Evolutionary conservation across 2,797 vertebrate species (phyloP).

Genomic region (Liparis tanakae): DNA sequence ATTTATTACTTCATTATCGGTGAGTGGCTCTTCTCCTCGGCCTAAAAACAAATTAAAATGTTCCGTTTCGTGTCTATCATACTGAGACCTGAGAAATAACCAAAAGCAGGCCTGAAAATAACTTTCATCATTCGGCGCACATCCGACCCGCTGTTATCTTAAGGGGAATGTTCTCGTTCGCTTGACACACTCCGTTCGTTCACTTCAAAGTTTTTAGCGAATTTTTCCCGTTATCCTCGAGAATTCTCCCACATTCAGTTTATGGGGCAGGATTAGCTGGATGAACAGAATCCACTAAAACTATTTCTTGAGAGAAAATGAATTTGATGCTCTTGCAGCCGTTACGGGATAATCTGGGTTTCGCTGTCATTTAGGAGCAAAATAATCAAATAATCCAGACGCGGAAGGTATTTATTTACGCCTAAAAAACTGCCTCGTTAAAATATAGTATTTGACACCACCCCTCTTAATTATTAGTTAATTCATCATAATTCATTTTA

Average conservation of each 20-base stretch:
- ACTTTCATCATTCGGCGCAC: background rate
- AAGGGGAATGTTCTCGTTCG: background rate
- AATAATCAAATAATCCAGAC: background rate
- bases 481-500: too few relatives aligned
- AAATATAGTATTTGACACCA: background rate
- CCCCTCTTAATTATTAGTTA: too few relatives aligned
- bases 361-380: background rate
- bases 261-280: conserved; percentile 24
- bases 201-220: background rate
- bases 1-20: background rate
- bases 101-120: background rate
- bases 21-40: conserved; percentile 1
- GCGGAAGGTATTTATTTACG: background rate
- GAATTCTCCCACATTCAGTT: background rate
- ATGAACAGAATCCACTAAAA: conserved; percentile 9
- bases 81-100: background rate
- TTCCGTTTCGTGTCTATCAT: background rate
- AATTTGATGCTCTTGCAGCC: conserved; percentile 9
- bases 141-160: background rate
- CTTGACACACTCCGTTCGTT: background rate
- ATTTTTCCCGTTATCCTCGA: background rate
- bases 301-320: conserved; percentile 10
- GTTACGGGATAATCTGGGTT: conserved; percentile 10
- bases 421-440: background rate
- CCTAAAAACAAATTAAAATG: background rate